Base-by-base conservation (phyloP, 2,888 invertebrate species). In the Tholera decimalis region DNA sequence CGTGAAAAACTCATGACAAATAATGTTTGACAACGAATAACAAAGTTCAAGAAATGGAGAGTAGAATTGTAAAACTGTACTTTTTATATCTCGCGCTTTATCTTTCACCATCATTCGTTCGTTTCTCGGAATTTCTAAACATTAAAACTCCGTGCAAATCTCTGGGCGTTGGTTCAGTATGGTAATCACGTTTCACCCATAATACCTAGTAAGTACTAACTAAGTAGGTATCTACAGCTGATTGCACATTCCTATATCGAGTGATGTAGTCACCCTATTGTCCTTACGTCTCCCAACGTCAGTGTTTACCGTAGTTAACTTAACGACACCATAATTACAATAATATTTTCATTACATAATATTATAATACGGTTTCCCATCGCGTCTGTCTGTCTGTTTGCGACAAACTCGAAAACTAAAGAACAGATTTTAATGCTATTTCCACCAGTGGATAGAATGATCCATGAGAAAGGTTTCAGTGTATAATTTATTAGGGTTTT, bases 201-300 rank as follows among this genome's bases (percentile, higher is more conserved):
- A 39, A 54, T 0, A 26, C 28, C 15, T 5, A 13, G 20, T 30
- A 30, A 24, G 30, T 46, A 33, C 11, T 8, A 13, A 13, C 11
- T 28, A 53, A 26, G 54, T 62, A n/a, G n/a, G n/a, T n/a, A n/a
- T n/a, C n/a, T n/a, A 59, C 35, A 26, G 24, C 4, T 56, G 39
- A 30, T 57, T 74, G 74, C 44, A 56, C 70, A 70, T 62, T 24
- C 11, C 35, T 65, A 58, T 63, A 64, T 28, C 33, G 20, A 53
- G 47, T 61, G 63, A 77, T 77, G 70, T 66, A 67, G 35, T 77
- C 73, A 77, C 41, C 49, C 46, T 33, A 73, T 77, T 73, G 73
- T 77, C 55, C 60, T 59, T 47, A 37, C 37, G 18, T 33, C 47
- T 7, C 39, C 46, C 26, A 13, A 37, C 59, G 70, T 64, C 66